phyloP scores from a whole-genome alignment of 2,888 invertebrate genomes.

The Halictus quadricinctus region DNA sequence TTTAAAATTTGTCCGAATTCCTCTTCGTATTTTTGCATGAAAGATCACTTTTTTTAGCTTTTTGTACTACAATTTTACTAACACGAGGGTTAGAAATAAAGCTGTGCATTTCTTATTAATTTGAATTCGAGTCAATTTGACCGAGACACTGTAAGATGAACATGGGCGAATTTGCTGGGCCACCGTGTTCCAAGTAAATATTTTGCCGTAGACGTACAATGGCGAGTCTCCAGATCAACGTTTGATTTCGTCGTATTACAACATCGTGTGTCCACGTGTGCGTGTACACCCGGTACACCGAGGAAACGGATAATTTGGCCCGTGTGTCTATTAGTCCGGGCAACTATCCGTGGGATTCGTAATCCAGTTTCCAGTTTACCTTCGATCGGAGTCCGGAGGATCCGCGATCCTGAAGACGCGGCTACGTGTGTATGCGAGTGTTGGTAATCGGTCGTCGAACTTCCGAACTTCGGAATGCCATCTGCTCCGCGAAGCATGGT shows the following conservation, averaged over 20 bases:
- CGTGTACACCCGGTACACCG: constrained; percentile 27
- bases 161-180: neutral
- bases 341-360: constrained; percentile 74
- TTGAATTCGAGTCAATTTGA: no score
- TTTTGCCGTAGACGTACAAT: neutral
- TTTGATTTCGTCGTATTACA: neutral
- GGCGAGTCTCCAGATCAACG: neutral
- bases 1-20: no score
- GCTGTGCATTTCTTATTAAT: no score
- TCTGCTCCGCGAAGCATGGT: constrained; percentile 43
- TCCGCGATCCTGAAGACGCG: constrained; percentile 55
- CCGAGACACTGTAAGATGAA: no score
- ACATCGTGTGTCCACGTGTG: neutral
- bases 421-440: neutral
- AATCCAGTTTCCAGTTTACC: constrained; percentile 77
- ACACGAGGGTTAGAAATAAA: no score
- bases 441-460: constrained; percentile 48
- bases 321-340: constrained; percentile 71
- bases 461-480: constrained; percentile 64
- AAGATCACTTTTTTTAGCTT: no score
- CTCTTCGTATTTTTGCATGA: no score
- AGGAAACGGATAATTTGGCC: constrained; percentile 60
- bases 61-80: no score
- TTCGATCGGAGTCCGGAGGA: constrained; percentile 63
- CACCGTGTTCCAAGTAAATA: neutral